A percentile compares a stretch with the other conserved stretches of the same genome.
These are phyloP conservation scores for Coreoperca whiteheadi DNA, from an alignment of 2,113 vertebrate genomes.

Conservation along the genomic window DNA sequence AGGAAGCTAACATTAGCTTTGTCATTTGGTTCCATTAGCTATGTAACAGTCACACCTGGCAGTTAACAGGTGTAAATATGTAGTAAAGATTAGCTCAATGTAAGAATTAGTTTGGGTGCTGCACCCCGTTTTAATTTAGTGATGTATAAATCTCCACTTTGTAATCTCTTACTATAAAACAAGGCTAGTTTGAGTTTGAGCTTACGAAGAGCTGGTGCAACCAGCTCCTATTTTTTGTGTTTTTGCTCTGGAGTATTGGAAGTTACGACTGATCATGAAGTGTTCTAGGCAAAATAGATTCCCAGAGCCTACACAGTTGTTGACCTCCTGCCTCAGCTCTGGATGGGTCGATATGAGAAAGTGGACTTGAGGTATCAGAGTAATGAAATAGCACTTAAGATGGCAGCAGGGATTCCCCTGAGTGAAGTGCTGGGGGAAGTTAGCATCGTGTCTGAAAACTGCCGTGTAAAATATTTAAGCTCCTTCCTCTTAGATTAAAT, in stretches of 20 bases:
- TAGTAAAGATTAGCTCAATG: neutral
- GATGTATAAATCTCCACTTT: neutral
- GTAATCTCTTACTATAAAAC: neutral
- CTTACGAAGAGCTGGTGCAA: neutral
- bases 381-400: slow-evolving; percentile 22
- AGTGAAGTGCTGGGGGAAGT: neutral
- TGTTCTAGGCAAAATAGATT: neutral
- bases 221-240: too few relatives aligned
- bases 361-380: neutral
- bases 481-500: slow-evolving; percentile 36
- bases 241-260: neutral
- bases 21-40: neutral
- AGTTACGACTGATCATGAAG: neutral
- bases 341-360: slow-evolving; percentile 14
- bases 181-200: neutral
- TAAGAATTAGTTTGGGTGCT: neutral
- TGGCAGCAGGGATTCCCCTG: slow-evolving; percentile 26
- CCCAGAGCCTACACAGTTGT: neutral
- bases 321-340: neutral
- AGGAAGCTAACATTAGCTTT: neutral
- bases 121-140: neutral
- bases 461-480: slow-evolving; percentile 32
- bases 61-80: neutral
- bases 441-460: neutral
- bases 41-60: neutral